Evolutionary conservation across 2,888 invertebrate genomes (phyloP).

Genomic region (Chymomyza procnemis): DNA sequence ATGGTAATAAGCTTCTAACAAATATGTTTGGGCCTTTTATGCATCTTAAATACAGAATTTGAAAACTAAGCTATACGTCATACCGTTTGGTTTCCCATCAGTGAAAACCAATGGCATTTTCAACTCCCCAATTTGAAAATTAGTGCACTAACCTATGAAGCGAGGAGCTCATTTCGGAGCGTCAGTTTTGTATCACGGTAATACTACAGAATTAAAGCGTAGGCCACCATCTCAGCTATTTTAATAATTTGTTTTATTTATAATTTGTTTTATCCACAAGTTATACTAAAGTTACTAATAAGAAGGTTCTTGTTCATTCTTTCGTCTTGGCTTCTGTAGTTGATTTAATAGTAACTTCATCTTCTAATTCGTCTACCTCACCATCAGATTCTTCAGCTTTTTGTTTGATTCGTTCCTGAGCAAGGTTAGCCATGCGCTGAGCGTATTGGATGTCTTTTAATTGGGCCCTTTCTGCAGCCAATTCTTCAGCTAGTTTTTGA

Average conservation of each 20-base stretch:
- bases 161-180: background rate
- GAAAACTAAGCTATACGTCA: conserved; percentile 59
- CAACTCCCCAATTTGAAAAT: conserved; percentile 12
- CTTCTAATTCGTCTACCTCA: conserved; percentile 7
- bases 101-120: too few relatives aligned
- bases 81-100: conserved; percentile 14
- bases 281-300: too few relatives aligned
- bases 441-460: conserved; percentile 2
- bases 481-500: conserved; percentile 9
- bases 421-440: background rate
- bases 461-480: background rate
- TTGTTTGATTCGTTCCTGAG: conserved; percentile 3
- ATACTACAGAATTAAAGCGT: too few relatives aligned
- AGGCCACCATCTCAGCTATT: too few relatives aligned
- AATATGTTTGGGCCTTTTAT: too few relatives aligned
- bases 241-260: background rate
- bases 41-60: too few relatives aligned
- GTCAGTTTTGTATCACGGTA: conserved; percentile 9
- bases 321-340: too few relatives aligned
- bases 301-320: too few relatives aligned
- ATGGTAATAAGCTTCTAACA: conserved; percentile 8
- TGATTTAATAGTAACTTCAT: background rate
- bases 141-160: conserved; percentile 14
- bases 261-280: too few relatives aligned
- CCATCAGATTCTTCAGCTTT: conserved; percentile 19